Base-by-base conservation (phyloP, 1,140 invertebrate species). In the Bombus picipes region DNA sequence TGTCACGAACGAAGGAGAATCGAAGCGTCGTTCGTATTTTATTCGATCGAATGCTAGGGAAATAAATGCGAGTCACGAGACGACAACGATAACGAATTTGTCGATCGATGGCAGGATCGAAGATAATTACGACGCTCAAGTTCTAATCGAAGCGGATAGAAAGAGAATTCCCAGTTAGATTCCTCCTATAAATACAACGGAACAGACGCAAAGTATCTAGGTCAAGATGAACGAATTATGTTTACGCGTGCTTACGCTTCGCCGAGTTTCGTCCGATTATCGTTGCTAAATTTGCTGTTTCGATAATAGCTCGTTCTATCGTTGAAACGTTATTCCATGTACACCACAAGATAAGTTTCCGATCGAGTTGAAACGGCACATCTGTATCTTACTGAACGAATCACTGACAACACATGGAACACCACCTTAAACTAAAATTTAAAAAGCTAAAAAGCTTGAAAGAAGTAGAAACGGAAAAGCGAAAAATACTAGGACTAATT, bases 121-220 rank as follows among this genome's bases (percentile, higher is more conserved):
- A 39, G n/a, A 32, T 25, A 59, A 39, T 15, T n/a, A 43, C 66
- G 15, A 25, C 5, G 18, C 18, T 88, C 65, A 1, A 28, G 9
- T 34, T 72, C 72, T 34, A 34, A 85, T 85, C 66, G 65, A 68
- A 32, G 43, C 47, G 34, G 8, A 78, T 74, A 68, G n/a, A 59
- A 81, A 28, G 32, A 66, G 39, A 18, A 34, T 37, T n/a, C 47
- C 39, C 15, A 9, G 41, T 8, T 25, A 82, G 34, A 88, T 74
- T 78, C 68, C 62, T 68, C 57, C 88, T 89, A 88, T 86, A 89
- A 89, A 89, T 88, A 88, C 62, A 28, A n/a, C 9, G 10, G 32
- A 78, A 88, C 81, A 81, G 82, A 32, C 43, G 62, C 74, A 53
- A 66, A 18, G n/a, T 81, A 89, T 88, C 83, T 82, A n/a, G 83